phyloP scores from a whole-genome alignment of 2,797 vertebrate genomes.

The Lerista edwardsae region DNA sequence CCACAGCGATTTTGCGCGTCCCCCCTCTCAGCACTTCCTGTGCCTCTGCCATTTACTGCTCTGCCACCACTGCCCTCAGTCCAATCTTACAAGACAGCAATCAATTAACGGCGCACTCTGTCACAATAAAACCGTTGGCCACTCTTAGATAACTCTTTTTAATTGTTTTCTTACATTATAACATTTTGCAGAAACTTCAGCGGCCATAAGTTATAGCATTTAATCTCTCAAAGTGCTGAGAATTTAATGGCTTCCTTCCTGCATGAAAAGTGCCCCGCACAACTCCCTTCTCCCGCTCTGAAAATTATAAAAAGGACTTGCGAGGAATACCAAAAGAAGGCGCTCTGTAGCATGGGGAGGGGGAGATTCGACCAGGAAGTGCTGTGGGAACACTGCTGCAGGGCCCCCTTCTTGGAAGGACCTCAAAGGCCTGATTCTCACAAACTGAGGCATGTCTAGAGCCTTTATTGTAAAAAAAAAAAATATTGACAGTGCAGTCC shows the following conservation, averaged over 20 bases:
- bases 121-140: conserved; percentile 76
- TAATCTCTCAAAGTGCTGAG: conserved; percentile 84
- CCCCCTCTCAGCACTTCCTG: conserved; percentile 35
- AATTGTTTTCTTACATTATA: conserved; percentile 83
- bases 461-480: neutral
- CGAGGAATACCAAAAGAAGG: conserved; percentile 70
- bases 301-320: conserved; percentile 71
- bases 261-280: conserved; percentile 73
- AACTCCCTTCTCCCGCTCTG: conserved; percentile 57
- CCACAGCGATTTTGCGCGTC: neutral
- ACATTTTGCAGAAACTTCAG: conserved; percentile 76
- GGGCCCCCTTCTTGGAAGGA: neutral
- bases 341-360: neutral
- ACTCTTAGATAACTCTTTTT: conserved; percentile 81
- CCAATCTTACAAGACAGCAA: conserved; percentile 71
- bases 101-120: conserved; percentile 80
- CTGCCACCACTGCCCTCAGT: conserved; percentile 42
- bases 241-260: conserved; percentile 85
- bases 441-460: neutral
- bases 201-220: conserved; percentile 78
- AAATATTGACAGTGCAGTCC: too few species aligned
- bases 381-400: neutral
- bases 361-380: neutral
- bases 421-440: neutral
- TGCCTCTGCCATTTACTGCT: conserved; percentile 50